A percentile compares a stretch with the other conserved stretches of the same genome.
Conservation (phyloP, 2,797 vertebrate species). For the Cryptoblepharus egeriae region DNA sequence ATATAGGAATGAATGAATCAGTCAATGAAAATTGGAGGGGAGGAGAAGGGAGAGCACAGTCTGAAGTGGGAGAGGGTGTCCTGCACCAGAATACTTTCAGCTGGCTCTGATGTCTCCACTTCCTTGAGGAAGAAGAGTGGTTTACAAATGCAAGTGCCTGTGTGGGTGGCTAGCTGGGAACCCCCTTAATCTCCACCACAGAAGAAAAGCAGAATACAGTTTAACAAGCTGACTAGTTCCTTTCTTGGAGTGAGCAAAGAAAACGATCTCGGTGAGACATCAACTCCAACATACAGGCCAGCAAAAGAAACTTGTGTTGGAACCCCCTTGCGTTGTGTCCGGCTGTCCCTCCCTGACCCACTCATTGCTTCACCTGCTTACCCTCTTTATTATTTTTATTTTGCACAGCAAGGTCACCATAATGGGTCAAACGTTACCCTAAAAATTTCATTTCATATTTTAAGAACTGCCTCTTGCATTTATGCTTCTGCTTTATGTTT, state of each 20-base stretch:
- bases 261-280: neutral
- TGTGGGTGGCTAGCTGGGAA: no score
- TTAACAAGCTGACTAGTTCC: neutral
- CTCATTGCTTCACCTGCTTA: neutral
- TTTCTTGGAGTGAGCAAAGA: neutral
- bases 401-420: neutral
- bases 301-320: neutral
- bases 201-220: no score
- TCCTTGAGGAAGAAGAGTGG: no score
- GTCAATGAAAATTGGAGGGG: no score
- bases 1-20: no score
- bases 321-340: constrained; percentile 1
- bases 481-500: constrained; percentile 3
- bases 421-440: constrained; percentile 2
- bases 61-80: no score
- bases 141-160: no score
- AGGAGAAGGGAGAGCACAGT: no score
- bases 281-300: neutral
- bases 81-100: no score
- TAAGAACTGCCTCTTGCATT: constrained; percentile 16
- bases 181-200: no score
- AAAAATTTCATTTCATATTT: constrained; percentile 8
- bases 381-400: neutral
- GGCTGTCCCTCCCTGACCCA: neutral
- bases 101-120: no score